Evolutionary conservation across 1,140 invertebrate species (phyloP).

Genomic region (Orius insidiosus): DNA sequence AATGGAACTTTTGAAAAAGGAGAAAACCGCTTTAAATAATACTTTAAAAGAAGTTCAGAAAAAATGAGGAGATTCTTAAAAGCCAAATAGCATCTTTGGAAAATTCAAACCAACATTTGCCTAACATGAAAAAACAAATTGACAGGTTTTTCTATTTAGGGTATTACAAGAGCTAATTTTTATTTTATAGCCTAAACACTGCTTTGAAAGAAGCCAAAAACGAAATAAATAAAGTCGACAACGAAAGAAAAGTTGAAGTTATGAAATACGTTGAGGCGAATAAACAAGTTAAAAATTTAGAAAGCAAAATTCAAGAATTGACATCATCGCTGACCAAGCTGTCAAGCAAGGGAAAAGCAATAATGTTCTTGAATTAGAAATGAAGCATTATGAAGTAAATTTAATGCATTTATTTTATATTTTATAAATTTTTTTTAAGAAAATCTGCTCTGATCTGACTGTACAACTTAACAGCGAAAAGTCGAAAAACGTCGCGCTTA

Average conservation of each 20-base stretch:
- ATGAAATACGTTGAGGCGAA: constrained; percentile 15
- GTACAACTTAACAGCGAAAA: constrained; percentile 29
- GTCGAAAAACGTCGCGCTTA: constrained; percentile 7
- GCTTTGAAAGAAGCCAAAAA: constrained; percentile 11
- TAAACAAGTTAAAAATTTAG: constrained; percentile 9
- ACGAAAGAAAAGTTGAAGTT: constrained; percentile 14
- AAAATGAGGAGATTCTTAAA: constrained; percentile 13
- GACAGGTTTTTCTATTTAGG: constrained; percentile 10
- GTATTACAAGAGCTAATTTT: not conserved
- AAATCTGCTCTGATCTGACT: constrained; percentile 37
- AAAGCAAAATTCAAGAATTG: constrained; percentile 11
- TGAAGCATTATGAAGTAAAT: constrained; percentile 62
- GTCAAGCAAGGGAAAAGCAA: constrained; percentile 55
- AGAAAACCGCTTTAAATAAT: constrained; percentile 7
- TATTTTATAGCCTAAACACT: constrained; percentile 11
- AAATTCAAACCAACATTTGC: constrained; percentile 10
- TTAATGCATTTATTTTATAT: constrained; percentile 14
- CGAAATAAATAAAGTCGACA: constrained; percentile 10
- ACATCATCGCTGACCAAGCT: constrained; percentile 36
- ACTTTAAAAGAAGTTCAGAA: constrained; percentile 9
- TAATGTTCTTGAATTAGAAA: constrained; percentile 68
- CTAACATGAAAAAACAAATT: constrained; percentile 15
- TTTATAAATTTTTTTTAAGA: constrained; percentile 22
- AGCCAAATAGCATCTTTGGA: constrained; percentile 11
- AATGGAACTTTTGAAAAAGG: constrained; percentile 14